These are phyloP conservation scores for Caenorhabditis sp. DNA, from an alignment of 2,888 invertebrate genomes.

Conservation along the genomic window DNA sequence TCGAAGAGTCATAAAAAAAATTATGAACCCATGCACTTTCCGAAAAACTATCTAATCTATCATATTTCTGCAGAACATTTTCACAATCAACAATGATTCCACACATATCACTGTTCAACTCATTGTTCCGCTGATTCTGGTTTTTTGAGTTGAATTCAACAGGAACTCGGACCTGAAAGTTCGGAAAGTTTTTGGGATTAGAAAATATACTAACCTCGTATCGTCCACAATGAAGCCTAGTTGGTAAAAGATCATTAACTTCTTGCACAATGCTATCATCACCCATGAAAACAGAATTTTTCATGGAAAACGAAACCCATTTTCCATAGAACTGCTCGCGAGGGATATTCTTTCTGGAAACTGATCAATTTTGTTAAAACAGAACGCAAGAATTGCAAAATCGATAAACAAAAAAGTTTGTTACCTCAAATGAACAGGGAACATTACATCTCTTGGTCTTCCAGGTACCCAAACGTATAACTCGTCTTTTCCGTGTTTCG, in stretches of 20 bases:
- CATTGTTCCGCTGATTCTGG: not conserved
- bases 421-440: not conserved
- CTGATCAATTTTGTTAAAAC: too few relatives aligned
- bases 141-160: not conserved
- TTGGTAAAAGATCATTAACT: not conserved
- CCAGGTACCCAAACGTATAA: not conserved
- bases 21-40: not conserved
- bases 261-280: not conserved
- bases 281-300: not conserved
- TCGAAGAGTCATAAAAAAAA: not conserved
- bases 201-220: not conserved
- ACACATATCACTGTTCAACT: not conserved
- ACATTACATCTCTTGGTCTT: not conserved
- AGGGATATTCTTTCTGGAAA: not conserved
- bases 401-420: not conserved
- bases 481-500: constrained; percentile 1
- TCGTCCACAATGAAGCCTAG: not conserved
- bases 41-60: not conserved
- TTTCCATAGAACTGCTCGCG: not conserved
- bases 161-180: not conserved
- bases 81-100: not conserved
- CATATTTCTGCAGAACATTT: not conserved
- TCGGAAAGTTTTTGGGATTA: too few relatives aligned
- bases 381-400: not conserved
- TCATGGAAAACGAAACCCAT: not conserved